Conservation (phyloP, 2,888 invertebrate species). For the Ophion ventricosus region DNA sequence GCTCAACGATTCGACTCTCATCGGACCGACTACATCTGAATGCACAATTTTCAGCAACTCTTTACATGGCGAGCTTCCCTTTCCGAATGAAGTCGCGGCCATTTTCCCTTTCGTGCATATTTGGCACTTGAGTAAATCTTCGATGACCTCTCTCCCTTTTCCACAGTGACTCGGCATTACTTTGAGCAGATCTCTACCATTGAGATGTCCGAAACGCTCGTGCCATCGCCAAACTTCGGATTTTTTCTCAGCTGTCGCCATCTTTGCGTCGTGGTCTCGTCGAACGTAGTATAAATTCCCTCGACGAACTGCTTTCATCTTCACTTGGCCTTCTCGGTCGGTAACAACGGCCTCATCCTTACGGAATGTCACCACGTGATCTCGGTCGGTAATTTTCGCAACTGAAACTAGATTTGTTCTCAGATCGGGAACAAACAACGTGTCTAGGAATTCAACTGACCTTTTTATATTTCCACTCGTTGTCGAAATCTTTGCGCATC, state of each 20-base stretch:
- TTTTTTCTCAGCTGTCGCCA: background rate
- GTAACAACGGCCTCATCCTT: slow-evolving; percentile 50
- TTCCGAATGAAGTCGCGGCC: slow-evolving; percentile 26
- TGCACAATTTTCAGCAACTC: slow-evolving; percentile 68
- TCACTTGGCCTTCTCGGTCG: slow-evolving; percentile 38
- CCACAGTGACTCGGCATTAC: background rate
- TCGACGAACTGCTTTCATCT: slow-evolving; percentile 51
- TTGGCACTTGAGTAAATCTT: slow-evolving; percentile 20
- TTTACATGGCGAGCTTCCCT: slow-evolving; percentile 3
- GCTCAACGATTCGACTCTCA: slow-evolving; percentile 25
- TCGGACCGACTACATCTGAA: slow-evolving; percentile 67
- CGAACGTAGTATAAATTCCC: slow-evolving; percentile 63
- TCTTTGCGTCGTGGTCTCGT: slow-evolving; percentile 7
- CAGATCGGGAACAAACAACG: slow-evolving; percentile 65
- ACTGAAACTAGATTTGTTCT: slow-evolving; percentile 68
- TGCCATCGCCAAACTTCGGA: slow-evolving; percentile 30
- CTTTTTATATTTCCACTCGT: background rate
- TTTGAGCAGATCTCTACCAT: slow-evolving; percentile 34
- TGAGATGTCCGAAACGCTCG: slow-evolving; percentile 38
- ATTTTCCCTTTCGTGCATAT: slow-evolving; percentile 35
- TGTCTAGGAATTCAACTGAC: slow-evolving; percentile 47
- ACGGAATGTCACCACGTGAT: slow-evolving; percentile 50
- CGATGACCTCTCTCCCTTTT: background rate
- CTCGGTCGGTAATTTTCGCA: slow-evolving; percentile 64
- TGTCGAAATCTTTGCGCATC: slow-evolving; percentile 21